These are phyloP conservation scores for Ceriagrion tenellum DNA, from an alignment of 2,888 invertebrate genomes.

Conservation along the genomic window DNA sequence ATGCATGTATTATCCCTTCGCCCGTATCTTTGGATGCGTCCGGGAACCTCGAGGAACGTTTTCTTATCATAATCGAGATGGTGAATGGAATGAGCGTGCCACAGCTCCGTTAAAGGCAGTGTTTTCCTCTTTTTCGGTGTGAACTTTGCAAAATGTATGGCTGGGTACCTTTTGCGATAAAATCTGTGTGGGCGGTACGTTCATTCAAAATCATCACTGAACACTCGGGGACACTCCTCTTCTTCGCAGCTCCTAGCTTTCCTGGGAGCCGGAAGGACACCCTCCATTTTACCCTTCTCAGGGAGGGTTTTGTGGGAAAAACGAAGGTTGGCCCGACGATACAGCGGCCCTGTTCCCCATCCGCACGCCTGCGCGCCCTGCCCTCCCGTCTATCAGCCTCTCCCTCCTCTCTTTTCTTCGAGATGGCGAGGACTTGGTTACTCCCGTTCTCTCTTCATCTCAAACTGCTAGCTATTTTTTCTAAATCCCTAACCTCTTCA, in stretches of 20 bases:
- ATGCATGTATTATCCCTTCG: background rate
- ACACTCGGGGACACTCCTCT: slow-evolving; percentile 14
- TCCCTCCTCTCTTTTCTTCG: background rate
- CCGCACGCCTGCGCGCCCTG: slow-evolving; percentile 52
- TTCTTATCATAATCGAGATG: background rate
- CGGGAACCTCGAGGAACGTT: background rate
- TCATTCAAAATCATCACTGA: background rate
- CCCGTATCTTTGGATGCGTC: background rate
- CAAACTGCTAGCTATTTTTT: background rate
- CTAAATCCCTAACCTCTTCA: background rate
- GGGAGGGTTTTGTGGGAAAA: slow-evolving; percentile 28
- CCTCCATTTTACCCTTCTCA: slow-evolving; percentile 3
- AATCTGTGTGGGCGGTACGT: background rate
- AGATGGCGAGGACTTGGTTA: background rate
- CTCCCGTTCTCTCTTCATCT: background rate
- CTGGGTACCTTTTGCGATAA: background rate
- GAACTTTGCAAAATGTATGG: background rate
- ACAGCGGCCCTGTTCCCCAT: background rate
- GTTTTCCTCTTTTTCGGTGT: background rate
- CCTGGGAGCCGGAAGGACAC: background rate
- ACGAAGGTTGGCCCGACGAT: slow-evolving; percentile 21
- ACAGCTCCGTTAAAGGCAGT: background rate
- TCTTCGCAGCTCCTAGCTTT: background rate
- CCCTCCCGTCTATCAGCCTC: background rate
- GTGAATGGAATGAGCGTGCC: background rate